A percentile compares a stretch with the other conserved stretches of the same genome.
Evolutionary conservation across 2,113 vertebrate genomes (phyloP).

Genomic region (Connochaetes taurinus): DNA sequence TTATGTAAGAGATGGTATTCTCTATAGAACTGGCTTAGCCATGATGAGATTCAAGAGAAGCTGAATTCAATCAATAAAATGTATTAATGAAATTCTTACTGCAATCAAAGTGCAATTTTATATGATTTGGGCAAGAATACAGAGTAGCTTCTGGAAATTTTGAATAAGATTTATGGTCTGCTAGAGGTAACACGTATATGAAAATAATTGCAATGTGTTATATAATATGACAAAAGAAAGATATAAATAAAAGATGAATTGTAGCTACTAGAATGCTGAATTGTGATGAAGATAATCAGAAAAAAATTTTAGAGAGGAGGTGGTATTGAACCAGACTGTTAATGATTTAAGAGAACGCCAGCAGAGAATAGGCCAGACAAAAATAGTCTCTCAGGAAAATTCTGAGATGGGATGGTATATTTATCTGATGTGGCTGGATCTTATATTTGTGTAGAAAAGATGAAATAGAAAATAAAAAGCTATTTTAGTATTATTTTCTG

Average conservation of each 20-base stretch:
- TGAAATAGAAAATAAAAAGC: not conserved
- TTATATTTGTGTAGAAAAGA: not conserved
- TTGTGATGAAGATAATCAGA: not conserved
- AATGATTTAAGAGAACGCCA: not conserved
- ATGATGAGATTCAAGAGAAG: not conserved
- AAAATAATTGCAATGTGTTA: not conserved
- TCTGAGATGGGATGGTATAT: not conserved
- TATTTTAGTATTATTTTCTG: not conserved
- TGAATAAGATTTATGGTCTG: not conserved
- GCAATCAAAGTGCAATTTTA: not conserved
- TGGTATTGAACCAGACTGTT: not conserved
- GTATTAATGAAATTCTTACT: not conserved
- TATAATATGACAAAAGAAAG: not conserved
- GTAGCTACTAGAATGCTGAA: not conserved
- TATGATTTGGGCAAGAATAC: not conserved
- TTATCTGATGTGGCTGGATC: fast-evolving
- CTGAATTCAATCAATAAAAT: not conserved
- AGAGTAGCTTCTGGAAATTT: not conserved
- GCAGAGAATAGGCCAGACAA: not conserved
- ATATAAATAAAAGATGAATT: not conserved
- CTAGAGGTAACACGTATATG: not conserved
- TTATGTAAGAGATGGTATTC: not conserved
- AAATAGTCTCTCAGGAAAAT: not conserved
- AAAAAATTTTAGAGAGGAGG: not conserved
- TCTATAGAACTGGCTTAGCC: not conserved